These are phyloP conservation scores for Saccostrea glomerata DNA, from an alignment of 1,140 invertebrate genomes.

Conservation along the genomic window DNA sequence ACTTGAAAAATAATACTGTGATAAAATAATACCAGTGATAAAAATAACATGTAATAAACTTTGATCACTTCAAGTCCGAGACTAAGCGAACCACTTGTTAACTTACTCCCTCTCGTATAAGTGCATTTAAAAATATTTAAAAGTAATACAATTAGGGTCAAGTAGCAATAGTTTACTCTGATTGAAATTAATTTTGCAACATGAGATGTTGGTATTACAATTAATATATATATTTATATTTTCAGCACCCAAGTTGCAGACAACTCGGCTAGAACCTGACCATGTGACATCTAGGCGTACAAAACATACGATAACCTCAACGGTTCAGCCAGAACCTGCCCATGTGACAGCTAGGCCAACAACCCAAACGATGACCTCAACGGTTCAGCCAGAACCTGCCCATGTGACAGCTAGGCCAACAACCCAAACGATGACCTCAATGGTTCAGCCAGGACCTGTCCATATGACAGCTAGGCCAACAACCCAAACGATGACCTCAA, in stretches of 20 bases:
- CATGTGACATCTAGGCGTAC: slow-evolving; percentile 15
- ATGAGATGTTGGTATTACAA: slow-evolving; percentile 27
- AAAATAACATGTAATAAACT: too few species aligned
- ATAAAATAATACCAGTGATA: too few species aligned
- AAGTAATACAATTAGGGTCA: slow-evolving; percentile 30
- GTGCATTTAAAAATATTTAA: slow-evolving; percentile 22
- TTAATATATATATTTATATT: too few species aligned
- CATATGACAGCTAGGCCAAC: neutral
- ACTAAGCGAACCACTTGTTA: too few species aligned
- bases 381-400: slow-evolving; percentile 20
- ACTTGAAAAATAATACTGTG: too few species aligned
- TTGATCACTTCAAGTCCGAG: too few species aligned
- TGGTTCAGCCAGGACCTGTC: neutral
- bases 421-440: neutral
- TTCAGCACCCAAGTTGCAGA: slow-evolving; percentile 11
- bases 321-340: slow-evolving; percentile 26
- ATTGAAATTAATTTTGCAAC: slow-evolving; percentile 35
- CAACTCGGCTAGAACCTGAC: slow-evolving; percentile 25
- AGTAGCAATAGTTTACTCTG: slow-evolving; percentile 21
- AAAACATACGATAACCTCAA: slow-evolving; percentile 22
- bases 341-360: slow-evolving; percentile 20
- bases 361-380: slow-evolving; percentile 8
- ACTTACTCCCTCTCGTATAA: neutral
- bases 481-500: too few species aligned
- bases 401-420: slow-evolving; percentile 27